Conservation (phyloP, 53 echinoderm and acorn worm genomes). For the Crossaster papposus region DNA sequence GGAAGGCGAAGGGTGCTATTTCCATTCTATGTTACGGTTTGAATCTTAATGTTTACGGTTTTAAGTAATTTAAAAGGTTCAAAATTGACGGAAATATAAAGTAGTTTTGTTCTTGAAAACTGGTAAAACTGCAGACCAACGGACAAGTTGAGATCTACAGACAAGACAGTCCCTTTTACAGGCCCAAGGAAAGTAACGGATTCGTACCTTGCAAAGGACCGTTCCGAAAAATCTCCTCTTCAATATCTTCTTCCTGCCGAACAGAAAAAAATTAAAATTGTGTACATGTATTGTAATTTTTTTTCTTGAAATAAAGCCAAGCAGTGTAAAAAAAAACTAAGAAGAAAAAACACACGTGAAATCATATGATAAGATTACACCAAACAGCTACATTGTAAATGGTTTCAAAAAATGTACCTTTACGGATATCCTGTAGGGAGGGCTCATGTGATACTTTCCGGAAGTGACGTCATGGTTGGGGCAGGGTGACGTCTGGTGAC, state of each 20-base stretch:
- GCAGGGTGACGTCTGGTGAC: conserved; percentile 56
- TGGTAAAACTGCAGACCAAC: background rate
- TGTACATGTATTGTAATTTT: background rate
- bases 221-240: conserved; percentile 69
- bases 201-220: conserved; percentile 84
- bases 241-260: conserved; percentile 74
- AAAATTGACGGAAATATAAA: background rate
- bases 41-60: too few relatives aligned
- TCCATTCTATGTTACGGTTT: too few relatives aligned
- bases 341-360: too few relatives aligned
- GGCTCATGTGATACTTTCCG: conserved; percentile 58
- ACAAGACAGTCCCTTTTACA: background rate
- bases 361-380: too few relatives aligned
- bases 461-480: conserved; percentile 67
- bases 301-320: background rate
- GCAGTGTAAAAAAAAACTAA: background rate
- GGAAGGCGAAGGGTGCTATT: background rate
- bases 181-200: background rate
- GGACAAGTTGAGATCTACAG: background rate
- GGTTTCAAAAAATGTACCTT: conserved; percentile 56
- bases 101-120: background rate
- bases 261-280: background rate
- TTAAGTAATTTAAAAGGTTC: too few relatives aligned
- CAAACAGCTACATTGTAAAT: too few relatives aligned
- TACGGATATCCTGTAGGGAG: conserved; percentile 77